phyloP scores from a whole-genome alignment of 37 sponge, comb jelly and placozoan species.

The Chondrosia reniformis region DNA sequence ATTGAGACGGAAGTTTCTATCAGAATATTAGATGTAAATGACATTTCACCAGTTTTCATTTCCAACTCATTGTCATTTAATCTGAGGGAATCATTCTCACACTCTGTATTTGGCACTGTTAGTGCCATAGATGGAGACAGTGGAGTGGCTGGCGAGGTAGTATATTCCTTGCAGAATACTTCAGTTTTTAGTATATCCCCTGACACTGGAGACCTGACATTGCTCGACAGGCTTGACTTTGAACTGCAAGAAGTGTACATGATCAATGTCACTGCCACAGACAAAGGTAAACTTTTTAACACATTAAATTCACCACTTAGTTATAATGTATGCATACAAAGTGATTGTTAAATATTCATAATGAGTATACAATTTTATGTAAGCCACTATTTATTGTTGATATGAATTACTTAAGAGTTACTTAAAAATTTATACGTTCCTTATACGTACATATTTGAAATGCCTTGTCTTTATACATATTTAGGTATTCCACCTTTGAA shows the following conservation, averaged over 20 bases:
- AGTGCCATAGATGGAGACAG: not conserved
- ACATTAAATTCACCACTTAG: not conserved
- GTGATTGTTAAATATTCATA: no score
- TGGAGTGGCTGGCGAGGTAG: not conserved
- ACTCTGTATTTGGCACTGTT: not conserved
- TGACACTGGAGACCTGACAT: not conserved
- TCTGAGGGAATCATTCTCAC: not conserved
- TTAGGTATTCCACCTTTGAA: slow-evolving; percentile 6
- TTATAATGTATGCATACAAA: not conserved
- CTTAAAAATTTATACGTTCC: no score
- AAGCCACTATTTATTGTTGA: no score
- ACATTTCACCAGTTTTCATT: not conserved
- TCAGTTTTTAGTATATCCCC: not conserved
- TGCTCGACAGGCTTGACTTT: not conserved
- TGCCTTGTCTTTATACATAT: no score
- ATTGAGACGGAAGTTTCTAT: not conserved
- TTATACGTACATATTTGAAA: no score
- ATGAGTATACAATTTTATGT: no score
- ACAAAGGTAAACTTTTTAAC: not conserved
- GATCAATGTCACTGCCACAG: not conserved
- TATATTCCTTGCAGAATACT: slow-evolving; percentile 16
- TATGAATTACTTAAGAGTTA: no score
- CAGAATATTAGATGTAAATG: not conserved
- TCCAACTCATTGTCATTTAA: not conserved
- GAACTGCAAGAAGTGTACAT: not conserved